These are phyloP conservation scores for Lacerta bilineata DNA, from an alignment of 2,797 vertebrate species.

Conservation along the genomic window DNA sequence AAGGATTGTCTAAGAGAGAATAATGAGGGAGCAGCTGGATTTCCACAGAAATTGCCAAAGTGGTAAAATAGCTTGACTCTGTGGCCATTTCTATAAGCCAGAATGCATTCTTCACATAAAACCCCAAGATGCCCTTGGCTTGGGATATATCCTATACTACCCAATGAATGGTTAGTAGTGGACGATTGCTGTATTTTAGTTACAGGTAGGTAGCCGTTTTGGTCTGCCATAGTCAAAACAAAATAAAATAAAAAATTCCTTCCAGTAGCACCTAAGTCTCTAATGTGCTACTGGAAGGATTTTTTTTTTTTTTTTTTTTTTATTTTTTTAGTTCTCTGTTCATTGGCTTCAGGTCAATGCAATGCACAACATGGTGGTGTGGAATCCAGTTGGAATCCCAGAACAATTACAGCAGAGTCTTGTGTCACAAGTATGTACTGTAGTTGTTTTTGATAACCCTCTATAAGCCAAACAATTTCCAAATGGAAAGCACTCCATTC, in stretches of 20 bases:
- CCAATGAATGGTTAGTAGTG: not conserved
- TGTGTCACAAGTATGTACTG: too few relatives aligned
- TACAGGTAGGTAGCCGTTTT: too few relatives aligned
- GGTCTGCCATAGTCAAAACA: too few relatives aligned
- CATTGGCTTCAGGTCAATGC: not conserved
- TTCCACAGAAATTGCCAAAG: slow-evolving; percentile 7
- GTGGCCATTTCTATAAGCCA: not conserved
- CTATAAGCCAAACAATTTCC: not conserved
- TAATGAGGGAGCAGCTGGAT: slow-evolving; percentile 1
- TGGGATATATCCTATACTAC: not conserved
- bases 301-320: not conserved
- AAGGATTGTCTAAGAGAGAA: not conserved
- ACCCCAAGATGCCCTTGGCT: not conserved
- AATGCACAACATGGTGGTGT: not conserved
- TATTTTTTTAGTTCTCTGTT: not conserved
- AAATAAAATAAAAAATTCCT: too few relatives aligned
- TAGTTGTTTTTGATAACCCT: too few relatives aligned
- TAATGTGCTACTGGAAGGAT: too few relatives aligned
- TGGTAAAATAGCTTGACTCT: not conserved
- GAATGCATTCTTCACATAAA: not conserved
- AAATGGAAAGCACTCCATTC: not conserved
- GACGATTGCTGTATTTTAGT: not conserved
- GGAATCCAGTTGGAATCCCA: not conserved
- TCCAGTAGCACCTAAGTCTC: too few relatives aligned
- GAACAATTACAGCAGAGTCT: too few relatives aligned